Evolutionary conservation across 2,888 invertebrate species (phyloP).

Genomic region (Dorcus hopei): DNA sequence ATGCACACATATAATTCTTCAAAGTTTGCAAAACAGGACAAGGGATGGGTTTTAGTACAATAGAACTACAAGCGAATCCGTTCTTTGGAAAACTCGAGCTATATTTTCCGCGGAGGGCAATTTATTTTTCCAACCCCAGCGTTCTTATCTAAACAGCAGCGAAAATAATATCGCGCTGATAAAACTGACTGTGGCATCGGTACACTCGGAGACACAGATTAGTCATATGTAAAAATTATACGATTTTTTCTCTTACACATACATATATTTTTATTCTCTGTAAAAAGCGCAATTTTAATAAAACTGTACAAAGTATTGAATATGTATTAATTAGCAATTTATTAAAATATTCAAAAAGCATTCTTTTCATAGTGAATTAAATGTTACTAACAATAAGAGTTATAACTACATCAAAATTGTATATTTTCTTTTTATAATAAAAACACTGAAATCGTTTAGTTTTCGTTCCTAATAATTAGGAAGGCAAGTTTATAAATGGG

Average conservation of each 20-base stretch:
- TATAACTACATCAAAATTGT: no score
- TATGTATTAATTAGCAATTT: no score
- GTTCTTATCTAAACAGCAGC: slow-evolving; percentile 52
- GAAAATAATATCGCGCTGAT: slow-evolving; percentile 53
- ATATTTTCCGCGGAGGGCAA: slow-evolving; percentile 52
- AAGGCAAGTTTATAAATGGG: no score
- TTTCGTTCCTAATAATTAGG: no score
- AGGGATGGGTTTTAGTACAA: slow-evolving; percentile 32
- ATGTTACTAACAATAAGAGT: no score
- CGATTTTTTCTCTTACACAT: background rate
- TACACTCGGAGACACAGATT: slow-evolving; percentile 36
- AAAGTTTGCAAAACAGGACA: slow-evolving; percentile 6
- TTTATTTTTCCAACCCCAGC: slow-evolving; percentile 52
- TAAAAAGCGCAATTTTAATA: no score
- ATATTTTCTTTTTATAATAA: no score
- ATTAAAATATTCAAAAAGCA: no score
- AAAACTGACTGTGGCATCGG: slow-evolving; percentile 42
- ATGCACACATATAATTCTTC: slow-evolving; percentile 3
- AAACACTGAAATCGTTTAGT: no score
- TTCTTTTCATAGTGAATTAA: no score
- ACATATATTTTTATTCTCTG: background rate
- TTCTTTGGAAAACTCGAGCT: slow-evolving; percentile 50
- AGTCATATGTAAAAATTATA: slow-evolving; percentile 3
- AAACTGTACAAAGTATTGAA: no score
- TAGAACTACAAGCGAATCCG: slow-evolving; percentile 43